A percentile compares a stretch with the other conserved stretches of the same genome.
phyloP scores from a whole-genome alignment of 2,113 vertebrate genomes.

The Narcine bancroftii region DNA sequence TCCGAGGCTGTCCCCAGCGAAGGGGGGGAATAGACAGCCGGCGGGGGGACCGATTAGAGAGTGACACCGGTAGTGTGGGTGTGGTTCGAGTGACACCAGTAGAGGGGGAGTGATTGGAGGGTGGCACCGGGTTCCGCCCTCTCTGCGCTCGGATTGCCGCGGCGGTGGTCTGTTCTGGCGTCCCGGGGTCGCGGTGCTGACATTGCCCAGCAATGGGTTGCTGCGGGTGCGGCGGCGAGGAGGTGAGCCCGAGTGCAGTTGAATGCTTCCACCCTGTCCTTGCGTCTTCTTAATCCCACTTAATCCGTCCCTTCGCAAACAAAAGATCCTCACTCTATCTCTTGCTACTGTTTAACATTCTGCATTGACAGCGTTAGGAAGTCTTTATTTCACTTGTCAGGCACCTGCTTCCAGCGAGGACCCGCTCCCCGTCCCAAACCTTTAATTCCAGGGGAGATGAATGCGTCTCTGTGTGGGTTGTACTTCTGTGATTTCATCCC shows the following conservation, averaged over 20 bases:
- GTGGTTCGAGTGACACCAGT: no score
- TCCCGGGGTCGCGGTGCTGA: background rate
- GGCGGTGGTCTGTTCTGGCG: no score
- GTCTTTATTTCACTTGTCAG: background rate
- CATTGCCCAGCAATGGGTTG: background rate
- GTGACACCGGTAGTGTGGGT: background rate
- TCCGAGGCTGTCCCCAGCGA: no score
- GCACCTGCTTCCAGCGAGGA: background rate
- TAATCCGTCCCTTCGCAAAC: no score
- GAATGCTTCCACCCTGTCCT: no score
- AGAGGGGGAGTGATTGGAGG: background rate
- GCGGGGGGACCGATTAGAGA: background rate
- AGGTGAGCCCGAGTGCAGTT: no score
- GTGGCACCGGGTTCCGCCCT: background rate
- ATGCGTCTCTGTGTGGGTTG: background rate
- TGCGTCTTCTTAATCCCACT: no score
- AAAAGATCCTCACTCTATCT: no score
- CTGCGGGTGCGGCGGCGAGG: background rate
- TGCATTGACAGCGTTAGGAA: no score
- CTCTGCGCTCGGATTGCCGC: no score
- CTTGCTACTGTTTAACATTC: no score
- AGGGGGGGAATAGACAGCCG: no score
- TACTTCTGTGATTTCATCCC: background rate
- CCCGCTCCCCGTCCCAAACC: background rate
- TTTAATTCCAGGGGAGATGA: background rate